These are phyloP conservation scores for Microcebus murinus DNA, from an alignment of 2,113 vertebrate species.

Conservation along the genomic window DNA sequence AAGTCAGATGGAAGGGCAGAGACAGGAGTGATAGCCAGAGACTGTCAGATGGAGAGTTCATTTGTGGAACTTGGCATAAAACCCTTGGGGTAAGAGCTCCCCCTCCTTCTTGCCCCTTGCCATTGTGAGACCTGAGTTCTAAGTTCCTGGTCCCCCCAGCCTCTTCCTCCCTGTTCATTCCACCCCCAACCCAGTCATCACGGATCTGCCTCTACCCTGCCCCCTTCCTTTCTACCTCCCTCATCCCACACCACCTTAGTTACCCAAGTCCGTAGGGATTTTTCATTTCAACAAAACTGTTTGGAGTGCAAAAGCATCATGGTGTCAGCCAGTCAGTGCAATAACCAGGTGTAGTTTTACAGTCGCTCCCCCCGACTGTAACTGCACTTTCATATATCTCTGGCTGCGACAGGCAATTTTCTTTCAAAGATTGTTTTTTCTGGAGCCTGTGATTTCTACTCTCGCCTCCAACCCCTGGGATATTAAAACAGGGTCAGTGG, in stretches of 20 bases:
- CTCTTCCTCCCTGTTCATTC: background rate
- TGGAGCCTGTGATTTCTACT: conserved; percentile 81
- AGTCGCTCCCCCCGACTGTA: conserved; percentile 60
- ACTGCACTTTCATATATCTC: conserved; percentile 81
- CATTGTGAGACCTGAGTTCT: background rate
- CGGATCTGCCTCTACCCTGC: background rate
- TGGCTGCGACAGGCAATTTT: conserved; percentile 82
- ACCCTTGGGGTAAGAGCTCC: background rate
- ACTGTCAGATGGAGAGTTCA: background rate
- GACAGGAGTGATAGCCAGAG: background rate
- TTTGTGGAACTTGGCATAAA: background rate
- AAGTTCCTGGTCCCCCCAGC: background rate
- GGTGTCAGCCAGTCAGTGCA: conserved; percentile 71
- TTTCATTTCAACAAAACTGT: conserved; percentile 71
- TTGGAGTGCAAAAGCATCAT: conserved; percentile 57
- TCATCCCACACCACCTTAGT: background rate
- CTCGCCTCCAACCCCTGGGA: conserved; percentile 80
- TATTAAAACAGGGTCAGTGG: conserved; percentile 80
- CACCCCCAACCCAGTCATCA: background rate
- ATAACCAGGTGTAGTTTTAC: conserved; percentile 81
- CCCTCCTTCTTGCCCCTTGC: background rate
- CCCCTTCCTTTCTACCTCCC: background rate
- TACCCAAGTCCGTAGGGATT: conserved; percentile 53
- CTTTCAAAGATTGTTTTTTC: conserved; percentile 84
- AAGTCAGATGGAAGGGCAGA: background rate